Evolutionary conservation across 2,113 vertebrate genomes (phyloP).

Genomic region (Callocephalon fimbriatum): DNA sequence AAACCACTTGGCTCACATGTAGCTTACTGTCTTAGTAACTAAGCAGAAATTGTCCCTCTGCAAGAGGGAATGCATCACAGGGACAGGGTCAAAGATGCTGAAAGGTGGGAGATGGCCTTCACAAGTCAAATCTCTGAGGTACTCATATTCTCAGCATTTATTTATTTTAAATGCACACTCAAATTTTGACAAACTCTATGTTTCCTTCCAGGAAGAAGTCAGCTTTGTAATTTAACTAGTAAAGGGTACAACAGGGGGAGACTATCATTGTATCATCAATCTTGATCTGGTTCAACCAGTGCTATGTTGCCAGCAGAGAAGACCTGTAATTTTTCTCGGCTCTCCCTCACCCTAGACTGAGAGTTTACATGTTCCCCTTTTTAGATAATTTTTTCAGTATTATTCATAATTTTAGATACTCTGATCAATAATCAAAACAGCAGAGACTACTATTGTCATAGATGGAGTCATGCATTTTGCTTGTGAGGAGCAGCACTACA

Average conservation of each 20-base stretch:
- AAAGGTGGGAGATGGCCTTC: neutral
- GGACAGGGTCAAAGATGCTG: neutral
- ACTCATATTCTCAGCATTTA: neutral
- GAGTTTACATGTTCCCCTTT: neutral
- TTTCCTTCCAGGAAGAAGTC: neutral
- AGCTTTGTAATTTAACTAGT: neutral
- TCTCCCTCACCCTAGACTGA: neutral
- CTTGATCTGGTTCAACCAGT: neutral
- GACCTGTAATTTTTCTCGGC: neutral
- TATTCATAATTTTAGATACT: neutral
- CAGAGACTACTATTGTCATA: neutral
- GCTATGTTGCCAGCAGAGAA: neutral
- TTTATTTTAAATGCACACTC: neutral
- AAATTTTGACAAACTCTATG: neutral
- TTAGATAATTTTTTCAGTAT: neutral
- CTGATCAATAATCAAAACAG: neutral
- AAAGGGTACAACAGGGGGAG: neutral
- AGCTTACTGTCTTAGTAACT: neutral
- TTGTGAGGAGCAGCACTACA: neutral
- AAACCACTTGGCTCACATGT: neutral
- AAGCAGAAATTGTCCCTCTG: neutral
- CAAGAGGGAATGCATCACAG: neutral
- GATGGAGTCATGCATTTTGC: neutral
- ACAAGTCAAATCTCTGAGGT: neutral
- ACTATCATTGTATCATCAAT: neutral